Evolutionary conservation across 2,888 invertebrate species (phyloP).

Genomic region (Sminthurides aquaticus): DNA sequence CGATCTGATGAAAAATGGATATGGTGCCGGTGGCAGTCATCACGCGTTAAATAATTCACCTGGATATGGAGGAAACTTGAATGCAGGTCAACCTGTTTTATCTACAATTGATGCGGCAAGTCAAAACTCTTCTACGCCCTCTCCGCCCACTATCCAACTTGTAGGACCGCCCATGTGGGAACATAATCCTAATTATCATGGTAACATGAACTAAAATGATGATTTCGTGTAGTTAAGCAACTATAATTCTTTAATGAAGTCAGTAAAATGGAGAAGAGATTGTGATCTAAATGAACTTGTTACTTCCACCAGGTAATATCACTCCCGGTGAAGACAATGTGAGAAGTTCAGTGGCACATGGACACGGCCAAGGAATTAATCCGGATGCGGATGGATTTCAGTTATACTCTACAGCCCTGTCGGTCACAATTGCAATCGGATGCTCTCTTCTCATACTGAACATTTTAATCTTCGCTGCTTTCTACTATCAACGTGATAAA

Average conservation of each 20-base stretch:
- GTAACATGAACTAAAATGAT: constrained; percentile 4
- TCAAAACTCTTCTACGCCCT: constrained; percentile 39
- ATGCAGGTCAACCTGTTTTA: constrained; percentile 21
- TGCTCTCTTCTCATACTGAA: constrained; percentile 85
- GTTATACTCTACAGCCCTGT: constrained; percentile 80
- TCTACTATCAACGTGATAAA: constrained; percentile 86
- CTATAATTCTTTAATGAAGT: too few species aligned
- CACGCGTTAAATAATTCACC: constrained; percentile 31
- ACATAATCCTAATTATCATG: constrained; percentile 36
- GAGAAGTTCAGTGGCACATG: constrained; percentile 22
- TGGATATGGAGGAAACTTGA: constrained; percentile 13
- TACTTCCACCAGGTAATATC: constrained; percentile 15
- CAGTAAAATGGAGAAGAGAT: too few species aligned
- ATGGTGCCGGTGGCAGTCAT: constrained; percentile 45
- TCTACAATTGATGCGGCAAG: constrained; percentile 19
- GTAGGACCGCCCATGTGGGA: constrained; percentile 43
- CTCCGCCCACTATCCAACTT: constrained; percentile 40
- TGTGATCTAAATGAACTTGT: too few species aligned
- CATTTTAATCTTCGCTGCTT: constrained; percentile 74
- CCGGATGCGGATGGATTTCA: constrained; percentile 54
- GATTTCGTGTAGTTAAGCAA: too few species aligned
- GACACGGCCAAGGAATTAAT: constrained; percentile 14
- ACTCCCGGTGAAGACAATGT: constrained; percentile 21
- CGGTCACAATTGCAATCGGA: constrained; percentile 89
- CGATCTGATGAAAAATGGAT: constrained; percentile 52